Conservation (phyloP, 2,113 vertebrate genomes). For the Passerina amoena region DNA sequence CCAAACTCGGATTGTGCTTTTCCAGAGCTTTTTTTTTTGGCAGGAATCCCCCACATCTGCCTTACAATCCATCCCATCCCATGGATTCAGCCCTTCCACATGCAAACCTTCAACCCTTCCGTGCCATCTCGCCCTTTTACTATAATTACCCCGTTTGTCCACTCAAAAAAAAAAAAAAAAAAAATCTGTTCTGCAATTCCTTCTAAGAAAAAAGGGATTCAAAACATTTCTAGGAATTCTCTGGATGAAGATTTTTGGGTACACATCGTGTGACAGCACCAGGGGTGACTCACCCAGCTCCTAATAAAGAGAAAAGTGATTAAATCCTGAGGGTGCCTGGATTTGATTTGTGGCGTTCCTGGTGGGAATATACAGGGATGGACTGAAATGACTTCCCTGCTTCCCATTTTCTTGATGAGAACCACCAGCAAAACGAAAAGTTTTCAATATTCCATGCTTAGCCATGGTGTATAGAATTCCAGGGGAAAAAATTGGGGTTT, state of each 20-base stretch:
- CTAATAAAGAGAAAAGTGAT: background rate
- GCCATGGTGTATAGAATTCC: rapidly evolving
- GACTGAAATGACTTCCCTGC: rapidly evolving
- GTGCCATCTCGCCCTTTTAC: rapidly evolving
- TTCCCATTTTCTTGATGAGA: background rate
- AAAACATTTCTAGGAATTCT: conserved; percentile 3
- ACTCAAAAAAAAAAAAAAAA: background rate
- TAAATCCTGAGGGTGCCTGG: background rate
- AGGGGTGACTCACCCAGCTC: background rate
- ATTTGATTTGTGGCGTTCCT: background rate
- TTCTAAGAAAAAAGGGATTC: background rate
- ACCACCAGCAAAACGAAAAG: background rate
- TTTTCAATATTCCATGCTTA: background rate
- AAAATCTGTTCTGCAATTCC: background rate
- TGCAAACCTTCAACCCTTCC: background rate
- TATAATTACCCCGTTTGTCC: background rate
- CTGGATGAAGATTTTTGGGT: background rate
- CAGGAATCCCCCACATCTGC: background rate
- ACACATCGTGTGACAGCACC: background rate
- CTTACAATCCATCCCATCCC: background rate
- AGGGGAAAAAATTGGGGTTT: rapidly evolving
- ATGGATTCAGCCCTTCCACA: background rate
- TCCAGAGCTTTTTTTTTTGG: background rate
- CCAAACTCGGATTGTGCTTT: rapidly evolving
- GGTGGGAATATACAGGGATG: background rate